These are phyloP conservation scores for Deilephila elpenor DNA, from an alignment of 2,888 invertebrate species.

Conservation along the genomic window DNA sequence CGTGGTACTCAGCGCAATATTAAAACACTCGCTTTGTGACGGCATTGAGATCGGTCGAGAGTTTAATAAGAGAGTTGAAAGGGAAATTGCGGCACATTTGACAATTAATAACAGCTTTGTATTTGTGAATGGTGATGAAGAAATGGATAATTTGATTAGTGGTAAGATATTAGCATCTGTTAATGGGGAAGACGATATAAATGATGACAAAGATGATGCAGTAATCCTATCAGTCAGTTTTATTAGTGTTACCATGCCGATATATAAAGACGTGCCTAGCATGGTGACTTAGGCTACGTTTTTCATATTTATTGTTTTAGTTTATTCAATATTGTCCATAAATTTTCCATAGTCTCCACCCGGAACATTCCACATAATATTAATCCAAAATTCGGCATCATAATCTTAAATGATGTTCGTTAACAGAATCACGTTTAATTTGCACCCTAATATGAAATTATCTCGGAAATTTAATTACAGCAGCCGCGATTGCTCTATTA, in stretches of 20 bases:
- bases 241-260: no score
- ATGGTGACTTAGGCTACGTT: no score
- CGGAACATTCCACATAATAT: not conserved
- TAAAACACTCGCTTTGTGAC: not conserved
- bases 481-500: conserved; percentile 33
- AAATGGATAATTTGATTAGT: not conserved
- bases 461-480: conserved; percentile 47
- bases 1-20: not conserved
- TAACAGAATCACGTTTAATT: conserved; percentile 9
- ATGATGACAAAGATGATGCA: no score
- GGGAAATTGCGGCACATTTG: not conserved
- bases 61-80: not conserved
- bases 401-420: not conserved
- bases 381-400: not conserved
- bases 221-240: no score
- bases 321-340: no score
- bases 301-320: no score
- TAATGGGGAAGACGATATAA: no score
- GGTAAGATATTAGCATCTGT: no score
- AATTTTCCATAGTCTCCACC: no score
- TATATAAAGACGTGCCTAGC: no score
- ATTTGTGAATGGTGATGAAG: not conserved
- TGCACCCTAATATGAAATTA: conserved; percentile 38
- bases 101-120: not conserved
- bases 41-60: not conserved